These are phyloP conservation scores for Cranoglanis bouderius DNA, from an alignment of 2,113 vertebrate species.

Conservation along the genomic window DNA sequence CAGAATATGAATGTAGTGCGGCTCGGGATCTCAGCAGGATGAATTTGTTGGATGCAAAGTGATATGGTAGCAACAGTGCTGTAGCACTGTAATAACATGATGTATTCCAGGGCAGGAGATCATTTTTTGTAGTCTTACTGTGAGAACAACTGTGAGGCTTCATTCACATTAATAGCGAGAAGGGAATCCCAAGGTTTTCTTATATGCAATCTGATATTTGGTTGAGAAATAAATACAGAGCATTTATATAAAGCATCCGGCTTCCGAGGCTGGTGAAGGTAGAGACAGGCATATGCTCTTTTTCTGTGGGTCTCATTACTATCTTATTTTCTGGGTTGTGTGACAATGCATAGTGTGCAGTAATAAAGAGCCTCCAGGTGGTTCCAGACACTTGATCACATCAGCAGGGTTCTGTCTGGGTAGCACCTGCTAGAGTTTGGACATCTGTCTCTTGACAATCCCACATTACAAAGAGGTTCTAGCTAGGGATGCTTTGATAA, in stretches of 20 bases:
- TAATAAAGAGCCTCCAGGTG: slow-evolving; percentile 10
- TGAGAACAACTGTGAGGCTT: not conserved
- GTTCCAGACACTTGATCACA: not conserved
- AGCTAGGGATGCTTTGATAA: not conserved
- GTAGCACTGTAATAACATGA: not conserved
- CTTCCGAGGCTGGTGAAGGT: not conserved
- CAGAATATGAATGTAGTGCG: not conserved
- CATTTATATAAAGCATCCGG: not conserved
- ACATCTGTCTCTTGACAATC: not conserved
- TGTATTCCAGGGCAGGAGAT: not conserved
- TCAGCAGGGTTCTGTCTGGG: slow-evolving; percentile 11
- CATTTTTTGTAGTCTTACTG: not conserved
- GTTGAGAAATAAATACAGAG: not conserved
- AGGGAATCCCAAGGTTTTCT: not conserved
- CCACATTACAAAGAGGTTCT: not conserved
- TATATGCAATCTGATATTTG: not conserved
- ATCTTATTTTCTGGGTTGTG: not conserved
- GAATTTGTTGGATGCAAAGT: slow-evolving; percentile 15
- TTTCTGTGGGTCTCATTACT: not conserved
- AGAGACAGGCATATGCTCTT: too few relatives aligned
- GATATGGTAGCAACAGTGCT: not conserved
- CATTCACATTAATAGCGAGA: not conserved
- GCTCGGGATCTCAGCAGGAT: not conserved
- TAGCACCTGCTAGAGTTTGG: slow-evolving; percentile 2
- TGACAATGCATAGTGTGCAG: not conserved